Conservation (phyloP, 1,140 invertebrate genomes). For the Armadillidium nasatum region DNA sequence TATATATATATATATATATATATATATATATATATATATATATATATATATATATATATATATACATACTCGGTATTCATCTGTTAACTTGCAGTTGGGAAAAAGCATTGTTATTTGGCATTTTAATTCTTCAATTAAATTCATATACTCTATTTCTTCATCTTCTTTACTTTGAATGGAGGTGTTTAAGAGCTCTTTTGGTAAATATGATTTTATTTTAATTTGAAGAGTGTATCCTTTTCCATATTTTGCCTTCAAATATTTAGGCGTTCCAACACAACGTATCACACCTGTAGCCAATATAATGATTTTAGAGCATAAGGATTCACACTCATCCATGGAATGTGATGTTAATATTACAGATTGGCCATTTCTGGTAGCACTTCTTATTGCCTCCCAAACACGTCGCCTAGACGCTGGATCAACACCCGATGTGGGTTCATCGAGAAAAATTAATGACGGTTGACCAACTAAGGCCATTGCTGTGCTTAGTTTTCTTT, state of each 20-base stretch:
- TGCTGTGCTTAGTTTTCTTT: constrained; percentile 76
- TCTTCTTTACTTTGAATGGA: not conserved
- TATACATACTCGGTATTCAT: constrained; percentile 35
- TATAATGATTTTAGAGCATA: constrained; percentile 50
- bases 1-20: no score
- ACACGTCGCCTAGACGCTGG: constrained; percentile 60
- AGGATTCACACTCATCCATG: constrained; percentile 50
- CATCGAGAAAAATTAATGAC: constrained; percentile 62
- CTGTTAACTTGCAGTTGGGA: constrained; percentile 30
- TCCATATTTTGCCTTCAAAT: constrained; percentile 46
- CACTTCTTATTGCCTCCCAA: constrained; percentile 48
- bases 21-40: no score
- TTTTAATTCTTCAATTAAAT: constrained; percentile 14
- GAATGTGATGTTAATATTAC: constrained; percentile 47
- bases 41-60: no score
- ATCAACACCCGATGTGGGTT: constrained; percentile 53
- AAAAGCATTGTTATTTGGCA: constrained; percentile 13
- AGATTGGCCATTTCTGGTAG: constrained; percentile 40
- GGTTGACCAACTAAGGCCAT: constrained; percentile 72
- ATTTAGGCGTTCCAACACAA: constrained; percentile 54
- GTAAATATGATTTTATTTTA: constrained; percentile 22
- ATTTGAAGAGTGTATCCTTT: constrained; percentile 39
- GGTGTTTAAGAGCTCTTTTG: not conserved
- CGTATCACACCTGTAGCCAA: constrained; percentile 55
- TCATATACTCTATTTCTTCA: not conserved